phyloP scores from a whole-genome alignment of 2,113 vertebrate genomes.

The Macrotis lagotis region DNA sequence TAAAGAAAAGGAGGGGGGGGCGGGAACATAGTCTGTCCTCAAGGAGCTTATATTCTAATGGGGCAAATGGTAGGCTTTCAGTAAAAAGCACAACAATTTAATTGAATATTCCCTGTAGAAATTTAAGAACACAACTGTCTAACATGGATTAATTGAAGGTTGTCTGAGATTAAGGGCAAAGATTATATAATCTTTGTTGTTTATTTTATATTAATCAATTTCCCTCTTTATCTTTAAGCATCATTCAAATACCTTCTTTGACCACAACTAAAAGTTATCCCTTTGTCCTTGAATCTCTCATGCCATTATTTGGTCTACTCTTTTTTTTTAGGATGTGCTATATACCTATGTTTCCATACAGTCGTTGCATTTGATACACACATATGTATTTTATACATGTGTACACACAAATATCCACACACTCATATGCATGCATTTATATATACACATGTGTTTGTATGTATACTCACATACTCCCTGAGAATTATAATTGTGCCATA shows the following conservation, averaged over 20 bases:
- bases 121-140: slow-evolving; percentile 35
- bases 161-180: background rate
- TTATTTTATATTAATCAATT: background rate
- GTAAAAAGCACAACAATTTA: background rate
- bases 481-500: too few relatives aligned
- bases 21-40: background rate
- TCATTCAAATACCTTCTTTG: background rate
- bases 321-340: background rate
- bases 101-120: slow-evolving; percentile 25
- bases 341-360: background rate
- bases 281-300: background rate
- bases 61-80: background rate
- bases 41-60: background rate
- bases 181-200: background rate
- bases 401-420: too few relatives aligned
- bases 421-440: too few relatives aligned
- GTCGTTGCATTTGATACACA: too few relatives aligned
- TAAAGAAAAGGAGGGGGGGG: background rate
- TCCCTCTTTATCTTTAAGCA: background rate
- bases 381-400: background rate
- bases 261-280: background rate
- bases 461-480: too few relatives aligned
- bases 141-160: slow-evolving; percentile 14
- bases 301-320: background rate
- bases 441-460: too few relatives aligned